Base-by-base conservation (phyloP, 2,888 invertebrate species). In the Plusia festucae region DNA sequence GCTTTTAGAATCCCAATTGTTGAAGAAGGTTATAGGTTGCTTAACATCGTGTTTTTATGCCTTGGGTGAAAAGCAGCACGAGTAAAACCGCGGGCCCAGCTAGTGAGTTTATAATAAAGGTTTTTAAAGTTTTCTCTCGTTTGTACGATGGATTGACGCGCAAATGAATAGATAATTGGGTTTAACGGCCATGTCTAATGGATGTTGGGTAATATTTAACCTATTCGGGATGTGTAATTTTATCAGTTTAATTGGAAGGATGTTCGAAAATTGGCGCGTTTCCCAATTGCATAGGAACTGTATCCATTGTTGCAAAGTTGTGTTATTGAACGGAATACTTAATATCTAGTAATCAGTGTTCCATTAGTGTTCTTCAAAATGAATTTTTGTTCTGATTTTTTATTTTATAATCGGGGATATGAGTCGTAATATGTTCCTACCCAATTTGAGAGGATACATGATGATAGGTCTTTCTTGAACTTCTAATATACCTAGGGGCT, bases 141-240 rank as follows among this genome's bases (percentile, higher is more conserved):
- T 0, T 15, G n/a, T 32, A n/a, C 24, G 44, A 49, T 49, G 44
- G n/a, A 51, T 34, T 53, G 51, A 13, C 22, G 30, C 24, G 18
- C 24, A 40, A 40, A 40, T 40, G 60, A 46, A 60, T 44, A 30
- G 57, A 57, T 62, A 60, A 68, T 59, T 59, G 73, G 64, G 77
- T 69, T 65, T 56, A 78, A 70, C 63, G 59, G 44, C 70, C 76
- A 76, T 78, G 61, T 24, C 64, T 70, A 78, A 76, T 65, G 65
- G 18, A 1, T 0, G 68, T 73, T 78, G 64, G 4, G 67, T 60
- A 78, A 78, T 52, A 52, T 0, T 62, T 76, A 74, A 77, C 40
- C 56, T 63, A 49, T 63, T 58, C 24, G 60, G 77, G 78, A 77
- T 72, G 62, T 58, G 71, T 64, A 61, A 65, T 69, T 61, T 49